These are phyloP conservation scores for Hippocampus barbouri DNA, from an alignment of 2,113 vertebrate genomes.

Conservation along the genomic window DNA sequence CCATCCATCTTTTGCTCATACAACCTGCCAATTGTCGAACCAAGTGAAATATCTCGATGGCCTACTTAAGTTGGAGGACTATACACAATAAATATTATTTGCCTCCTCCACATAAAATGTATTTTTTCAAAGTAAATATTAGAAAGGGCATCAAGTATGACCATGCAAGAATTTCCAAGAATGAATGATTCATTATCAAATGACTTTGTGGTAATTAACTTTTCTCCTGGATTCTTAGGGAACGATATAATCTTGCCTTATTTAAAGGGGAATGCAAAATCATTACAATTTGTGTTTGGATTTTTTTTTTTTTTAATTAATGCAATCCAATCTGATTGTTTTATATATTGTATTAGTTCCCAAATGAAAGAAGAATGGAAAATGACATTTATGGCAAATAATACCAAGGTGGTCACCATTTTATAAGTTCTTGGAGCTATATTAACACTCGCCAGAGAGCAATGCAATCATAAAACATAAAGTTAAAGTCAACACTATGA, in stretches of 20 bases:
- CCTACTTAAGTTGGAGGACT: slow-evolving; percentile 6
- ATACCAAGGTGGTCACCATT: not conserved
- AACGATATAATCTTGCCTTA: not conserved
- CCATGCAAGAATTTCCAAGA: not conserved
- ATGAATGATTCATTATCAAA: not conserved
- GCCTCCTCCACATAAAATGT: not conserved
- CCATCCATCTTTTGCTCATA: not conserved
- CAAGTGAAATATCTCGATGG: slow-evolving; percentile 11
- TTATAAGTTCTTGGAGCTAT: not conserved
- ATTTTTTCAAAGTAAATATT: not conserved
- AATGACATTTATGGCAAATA: not conserved
- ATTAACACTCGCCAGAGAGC: too few species aligned
- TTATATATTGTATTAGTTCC: not conserved
- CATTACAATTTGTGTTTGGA: too few species aligned
- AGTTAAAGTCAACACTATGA: not conserved
- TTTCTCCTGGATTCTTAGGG: not conserved
- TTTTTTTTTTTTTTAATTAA: not conserved
- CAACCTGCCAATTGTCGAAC: slow-evolving; percentile 9
- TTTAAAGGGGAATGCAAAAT: not conserved
- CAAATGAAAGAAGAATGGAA: not conserved
- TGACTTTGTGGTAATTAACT: too few species aligned
- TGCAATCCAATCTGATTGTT: not conserved
- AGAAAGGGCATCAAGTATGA: not conserved
- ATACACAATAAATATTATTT: not conserved
- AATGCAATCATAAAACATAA: not conserved